phyloP scores from a whole-genome alignment of 2,888 invertebrate genomes.

The Taenaris catops region DNA sequence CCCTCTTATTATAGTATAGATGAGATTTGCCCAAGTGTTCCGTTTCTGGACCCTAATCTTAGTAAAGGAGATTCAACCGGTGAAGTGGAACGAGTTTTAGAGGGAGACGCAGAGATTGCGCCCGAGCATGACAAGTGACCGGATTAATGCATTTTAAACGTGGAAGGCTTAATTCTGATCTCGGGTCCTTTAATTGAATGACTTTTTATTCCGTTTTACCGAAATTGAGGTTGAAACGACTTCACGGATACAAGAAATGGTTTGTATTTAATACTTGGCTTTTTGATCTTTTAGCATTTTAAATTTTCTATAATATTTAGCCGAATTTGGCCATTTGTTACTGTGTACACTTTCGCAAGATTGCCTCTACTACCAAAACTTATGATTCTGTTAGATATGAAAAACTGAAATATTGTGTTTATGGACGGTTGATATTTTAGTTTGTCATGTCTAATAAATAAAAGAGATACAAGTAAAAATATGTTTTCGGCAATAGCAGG shows the following conservation, averaged over 20 bases:
- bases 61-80: constrained; percentile 50
- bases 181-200: constrained; percentile 66
- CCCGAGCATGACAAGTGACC: constrained; percentile 71
- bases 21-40: constrained; percentile 37
- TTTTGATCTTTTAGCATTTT: constrained; percentile 8
- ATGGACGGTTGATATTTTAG: too few species aligned
- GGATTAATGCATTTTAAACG: constrained; percentile 79
- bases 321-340: neutral
- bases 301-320: constrained; percentile 4
- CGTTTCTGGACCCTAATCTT: constrained; percentile 47
- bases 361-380: too few species aligned
- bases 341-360: too few species aligned
- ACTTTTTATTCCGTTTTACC: constrained; percentile 44
- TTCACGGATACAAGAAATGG: constrained; percentile 22
- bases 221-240: constrained; percentile 25
- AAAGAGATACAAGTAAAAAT: too few species aligned
- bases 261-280: constrained; percentile 20
- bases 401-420: too few species aligned
- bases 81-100: constrained; percentile 65
- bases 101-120: constrained; percentile 51
- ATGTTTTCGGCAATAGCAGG: too few species aligned
- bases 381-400: too few species aligned
- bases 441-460: too few species aligned
- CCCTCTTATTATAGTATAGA: constrained; percentile 38
- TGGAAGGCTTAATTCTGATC: constrained; percentile 76